Evolutionary conservation across 2,797 vertebrate species (phyloP).

Genomic region (Agapornis canus): DNA sequence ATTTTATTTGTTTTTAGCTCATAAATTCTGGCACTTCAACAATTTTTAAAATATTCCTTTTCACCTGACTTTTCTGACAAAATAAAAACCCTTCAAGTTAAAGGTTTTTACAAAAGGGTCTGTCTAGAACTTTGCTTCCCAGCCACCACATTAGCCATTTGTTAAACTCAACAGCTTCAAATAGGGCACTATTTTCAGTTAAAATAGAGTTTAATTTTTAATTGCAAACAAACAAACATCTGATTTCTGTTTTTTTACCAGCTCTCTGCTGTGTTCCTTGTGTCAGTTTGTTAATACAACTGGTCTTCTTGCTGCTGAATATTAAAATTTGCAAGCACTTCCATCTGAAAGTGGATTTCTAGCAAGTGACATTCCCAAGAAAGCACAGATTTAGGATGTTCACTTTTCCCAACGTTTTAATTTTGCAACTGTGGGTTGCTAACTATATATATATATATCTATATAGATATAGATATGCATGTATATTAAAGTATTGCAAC

Average conservation of each 20-base stretch:
- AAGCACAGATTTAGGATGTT: neutral
- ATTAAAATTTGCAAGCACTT: neutral
- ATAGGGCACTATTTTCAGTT: neutral
- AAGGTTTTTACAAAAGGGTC: neutral
- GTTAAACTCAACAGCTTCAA: neutral
- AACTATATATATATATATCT: neutral
- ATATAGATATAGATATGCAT: neutral
- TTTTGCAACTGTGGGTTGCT: neutral
- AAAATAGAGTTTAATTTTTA: neutral
- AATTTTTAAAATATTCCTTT: neutral
- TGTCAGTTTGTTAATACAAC: neutral
- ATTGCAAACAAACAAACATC: neutral
- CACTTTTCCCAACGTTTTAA: neutral
- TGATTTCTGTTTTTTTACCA: neutral
- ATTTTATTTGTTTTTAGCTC: neutral
- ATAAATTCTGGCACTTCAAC: neutral
- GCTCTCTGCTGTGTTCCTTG: neutral
- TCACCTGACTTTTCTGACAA: neutral
- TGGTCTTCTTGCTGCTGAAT: neutral
- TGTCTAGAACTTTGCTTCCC: neutral
- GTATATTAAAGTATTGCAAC: neutral
- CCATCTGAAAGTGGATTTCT: neutral
- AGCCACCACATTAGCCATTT: neutral
- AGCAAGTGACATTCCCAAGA: neutral
- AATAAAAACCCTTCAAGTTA: neutral